Evolutionary conservation across 2,888 invertebrate species (phyloP).

Genomic region (Eucera pruinosa): DNA sequence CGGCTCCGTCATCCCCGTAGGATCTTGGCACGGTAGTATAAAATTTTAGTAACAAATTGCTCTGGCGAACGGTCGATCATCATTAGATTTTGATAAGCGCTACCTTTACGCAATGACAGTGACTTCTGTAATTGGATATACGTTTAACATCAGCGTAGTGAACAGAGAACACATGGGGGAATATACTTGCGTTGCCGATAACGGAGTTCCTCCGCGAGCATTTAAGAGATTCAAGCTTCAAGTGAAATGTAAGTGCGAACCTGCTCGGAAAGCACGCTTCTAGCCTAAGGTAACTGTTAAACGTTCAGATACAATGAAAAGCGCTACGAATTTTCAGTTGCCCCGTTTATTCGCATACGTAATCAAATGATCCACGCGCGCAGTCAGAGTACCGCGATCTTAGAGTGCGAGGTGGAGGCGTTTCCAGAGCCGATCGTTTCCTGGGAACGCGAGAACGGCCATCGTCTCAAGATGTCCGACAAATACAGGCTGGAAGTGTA

Average conservation of each 20-base stretch:
- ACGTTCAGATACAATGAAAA: too few relatives aligned
- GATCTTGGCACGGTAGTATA: conserved; percentile 87
- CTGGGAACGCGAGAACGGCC: conserved; percentile 93
- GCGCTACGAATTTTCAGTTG: conserved; percentile 91
- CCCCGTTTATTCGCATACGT: conserved; percentile 92
- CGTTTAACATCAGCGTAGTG: conserved; percentile 91
- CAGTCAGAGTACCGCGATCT: conserved; percentile 88
- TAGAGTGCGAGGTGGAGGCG: conserved; percentile 95
- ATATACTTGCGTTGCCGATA: conserved; percentile 92
- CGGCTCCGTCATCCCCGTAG: conserved; percentile 87
- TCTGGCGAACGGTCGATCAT: too few relatives aligned
- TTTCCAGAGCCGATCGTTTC: conserved; percentile 94
- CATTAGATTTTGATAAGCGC: not conserved
- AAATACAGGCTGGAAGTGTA: conserved; percentile 88
- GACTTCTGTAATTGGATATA: conserved; percentile 87
- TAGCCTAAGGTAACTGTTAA: too few relatives aligned
- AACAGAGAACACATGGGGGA: conserved; percentile 91
- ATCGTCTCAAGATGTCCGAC: conserved; percentile 88
- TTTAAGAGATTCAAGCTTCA: conserved; percentile 93
- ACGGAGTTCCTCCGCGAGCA: conserved; percentile 93
- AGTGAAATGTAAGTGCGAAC: conserved; percentile 96
- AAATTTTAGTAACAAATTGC: not conserved
- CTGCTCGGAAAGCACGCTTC: too few relatives aligned
- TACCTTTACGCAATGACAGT: conserved; percentile 70
- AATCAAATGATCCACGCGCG: conserved; percentile 90